These are phyloP conservation scores for Drosophila subobscura DNA, from an alignment of 1,140 invertebrate genomes.

Conservation along the genomic window DNA sequence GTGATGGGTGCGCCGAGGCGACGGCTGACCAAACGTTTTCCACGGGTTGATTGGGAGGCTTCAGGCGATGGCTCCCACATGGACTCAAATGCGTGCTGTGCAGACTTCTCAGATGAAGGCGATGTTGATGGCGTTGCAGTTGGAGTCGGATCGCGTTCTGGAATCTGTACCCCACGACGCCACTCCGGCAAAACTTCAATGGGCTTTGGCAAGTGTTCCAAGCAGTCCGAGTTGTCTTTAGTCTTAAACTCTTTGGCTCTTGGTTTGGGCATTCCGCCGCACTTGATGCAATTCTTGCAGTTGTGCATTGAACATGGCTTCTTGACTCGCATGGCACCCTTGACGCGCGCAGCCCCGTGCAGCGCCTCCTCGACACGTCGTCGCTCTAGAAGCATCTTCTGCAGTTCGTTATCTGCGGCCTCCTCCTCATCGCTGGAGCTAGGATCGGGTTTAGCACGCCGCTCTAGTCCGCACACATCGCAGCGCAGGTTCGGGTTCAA, in stretches of 20 bases:
- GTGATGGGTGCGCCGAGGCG: conserved; percentile 53
- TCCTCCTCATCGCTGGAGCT: conserved; percentile 57
- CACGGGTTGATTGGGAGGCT: conserved; percentile 9
- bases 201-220: conserved; percentile 35
- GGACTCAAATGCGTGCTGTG: conserved; percentile 15
- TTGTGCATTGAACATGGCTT: conserved; percentile 16
- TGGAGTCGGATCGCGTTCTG: neutral
- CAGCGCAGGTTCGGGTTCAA: conserved; percentile 27
- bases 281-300: conserved; percentile 20
- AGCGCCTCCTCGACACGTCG: conserved; percentile 14
- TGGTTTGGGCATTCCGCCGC: conserved; percentile 10
- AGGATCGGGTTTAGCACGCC: conserved; percentile 17
- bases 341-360: conserved; percentile 10
- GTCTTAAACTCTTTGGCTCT: neutral
- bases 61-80: conserved; percentile 25
- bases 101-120: conserved; percentile 2
- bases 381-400: conserved; percentile 14
- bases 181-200: neutral
- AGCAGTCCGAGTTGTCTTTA: conserved; percentile 19
- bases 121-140: conserved; percentile 10
- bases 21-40: conserved; percentile 42
- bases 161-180: neutral
- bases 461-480: conserved; percentile 45
- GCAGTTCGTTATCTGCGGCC: neutral
- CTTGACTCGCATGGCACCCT: conserved; percentile 29